These are phyloP conservation scores for Micromussa lordhowensis DNA, from an alignment of 92 coral and sea anemone species.

Conservation along the genomic window DNA sequence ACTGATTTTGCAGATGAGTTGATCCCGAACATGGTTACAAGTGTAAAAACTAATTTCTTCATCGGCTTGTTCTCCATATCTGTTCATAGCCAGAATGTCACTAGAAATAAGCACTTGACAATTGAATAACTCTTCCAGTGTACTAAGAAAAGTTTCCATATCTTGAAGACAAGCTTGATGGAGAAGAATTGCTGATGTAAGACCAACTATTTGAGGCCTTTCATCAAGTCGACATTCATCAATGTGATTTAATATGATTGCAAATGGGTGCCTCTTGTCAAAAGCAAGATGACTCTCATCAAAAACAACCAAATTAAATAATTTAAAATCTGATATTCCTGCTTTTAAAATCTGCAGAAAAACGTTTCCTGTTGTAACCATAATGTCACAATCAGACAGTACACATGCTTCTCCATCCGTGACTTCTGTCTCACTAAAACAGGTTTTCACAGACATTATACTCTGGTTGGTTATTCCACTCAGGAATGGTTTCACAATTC, in stretches of 20 bases:
- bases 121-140: constrained; percentile 56
- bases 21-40: constrained; percentile 11
- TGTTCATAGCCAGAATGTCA: constrained; percentile 86
- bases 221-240: not conserved
- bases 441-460: constrained; percentile 21
- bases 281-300: constrained; percentile 49
- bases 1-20: constrained; percentile 17
- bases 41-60: constrained; percentile 55
- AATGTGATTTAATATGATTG: constrained; percentile 3
- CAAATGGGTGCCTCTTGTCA: constrained; percentile 4
- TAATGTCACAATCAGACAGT: not conserved
- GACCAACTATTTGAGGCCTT: constrained; percentile 68
- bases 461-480: not conserved
- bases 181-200: constrained; percentile 54
- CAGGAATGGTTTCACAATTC: constrained; percentile 26
- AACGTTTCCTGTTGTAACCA: constrained; percentile 33
- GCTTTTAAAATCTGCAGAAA: constrained; percentile 28
- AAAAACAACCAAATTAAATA: constrained; percentile 52
- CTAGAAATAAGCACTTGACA: constrained; percentile 71
- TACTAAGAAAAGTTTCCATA: constrained; percentile 45
- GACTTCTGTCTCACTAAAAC: not conserved
- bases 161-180: constrained; percentile 41
- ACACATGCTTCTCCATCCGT: not conserved
- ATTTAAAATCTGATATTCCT: constrained; percentile 18
- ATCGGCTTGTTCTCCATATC: constrained; percentile 71